A percentile compares a stretch with the other conserved stretches of the same genome.
phyloP scores from a whole-genome alignment of 2,797 vertebrate genomes.

The Leontocebus nigricollis region DNA sequence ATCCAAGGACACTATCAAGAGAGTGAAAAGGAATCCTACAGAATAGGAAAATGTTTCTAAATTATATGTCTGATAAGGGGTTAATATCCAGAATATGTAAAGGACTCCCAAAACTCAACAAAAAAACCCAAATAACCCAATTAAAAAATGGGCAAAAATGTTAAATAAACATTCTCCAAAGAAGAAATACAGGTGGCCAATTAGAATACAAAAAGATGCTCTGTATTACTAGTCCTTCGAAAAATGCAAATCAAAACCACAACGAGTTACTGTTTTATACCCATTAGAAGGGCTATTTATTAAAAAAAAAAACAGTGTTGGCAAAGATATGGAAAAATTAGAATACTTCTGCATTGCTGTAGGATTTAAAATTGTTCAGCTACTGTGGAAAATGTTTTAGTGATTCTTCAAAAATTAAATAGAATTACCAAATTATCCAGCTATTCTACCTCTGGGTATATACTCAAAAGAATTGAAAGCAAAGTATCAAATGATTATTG shows the following conservation, averaged over 20 bases:
- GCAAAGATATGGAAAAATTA: not conserved
- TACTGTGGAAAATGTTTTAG: not conserved
- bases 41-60: conserved; percentile 1
- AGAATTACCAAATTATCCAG: not conserved
- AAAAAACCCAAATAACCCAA: not conserved
- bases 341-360: not conserved
- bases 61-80: not conserved
- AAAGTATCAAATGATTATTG: not conserved
- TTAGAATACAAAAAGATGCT: not conserved
- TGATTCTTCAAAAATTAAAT: not conserved
- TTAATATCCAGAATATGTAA: not conserved
- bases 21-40: not conserved
- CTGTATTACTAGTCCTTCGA: not conserved
- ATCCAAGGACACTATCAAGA: not conserved
- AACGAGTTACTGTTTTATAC: not conserved
- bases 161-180: not conserved
- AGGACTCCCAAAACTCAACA: not conserved
- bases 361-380: not conserved
- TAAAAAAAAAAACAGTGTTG: not conserved
- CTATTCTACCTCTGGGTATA: not conserved
- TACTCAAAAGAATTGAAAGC: not conserved
- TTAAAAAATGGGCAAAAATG: not conserved
- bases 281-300: not conserved
- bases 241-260: not conserved
- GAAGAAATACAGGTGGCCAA: not conserved